Conservation (phyloP, 2,113 vertebrate genomes). For the Colinus virginianus region DNA sequence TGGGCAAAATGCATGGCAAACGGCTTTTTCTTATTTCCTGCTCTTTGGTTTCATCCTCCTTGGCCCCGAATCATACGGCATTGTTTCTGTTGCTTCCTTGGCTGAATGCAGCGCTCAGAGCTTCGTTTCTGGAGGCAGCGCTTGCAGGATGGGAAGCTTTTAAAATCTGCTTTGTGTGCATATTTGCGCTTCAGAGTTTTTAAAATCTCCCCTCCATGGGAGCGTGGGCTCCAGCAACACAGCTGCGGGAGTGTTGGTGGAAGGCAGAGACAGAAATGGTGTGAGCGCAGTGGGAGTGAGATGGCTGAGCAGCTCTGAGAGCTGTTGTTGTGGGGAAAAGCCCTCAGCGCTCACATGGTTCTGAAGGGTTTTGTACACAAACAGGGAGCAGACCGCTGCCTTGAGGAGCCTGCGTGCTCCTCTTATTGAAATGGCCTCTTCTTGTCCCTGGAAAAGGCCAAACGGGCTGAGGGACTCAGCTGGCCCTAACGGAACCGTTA, state of each 20-base stretch:
- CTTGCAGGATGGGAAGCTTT: constrained; percentile 37
- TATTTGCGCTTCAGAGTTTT: background rate
- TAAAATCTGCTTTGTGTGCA: constrained; percentile 26
- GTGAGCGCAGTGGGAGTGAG: background rate
- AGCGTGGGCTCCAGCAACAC: background rate
- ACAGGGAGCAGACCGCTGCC: constrained; percentile 37
- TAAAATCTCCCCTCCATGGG: background rate
- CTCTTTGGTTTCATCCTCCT: constrained; percentile 1
- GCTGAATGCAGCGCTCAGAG: background rate
- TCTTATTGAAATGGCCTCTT: constrained; percentile 27
- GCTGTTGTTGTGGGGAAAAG: background rate
- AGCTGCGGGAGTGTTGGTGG: background rate
- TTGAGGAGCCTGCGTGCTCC: constrained; percentile 3
- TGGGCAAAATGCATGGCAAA: background rate
- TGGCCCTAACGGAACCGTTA: background rate
- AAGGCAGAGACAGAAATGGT: background rate
- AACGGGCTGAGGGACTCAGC: background rate
- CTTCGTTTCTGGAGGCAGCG: background rate
- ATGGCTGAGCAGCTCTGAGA: background rate
- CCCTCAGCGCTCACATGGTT: background rate
- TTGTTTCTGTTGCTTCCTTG: background rate
- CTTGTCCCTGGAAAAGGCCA: background rate
- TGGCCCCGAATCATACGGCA: background rate
- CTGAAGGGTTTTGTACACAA: background rate
- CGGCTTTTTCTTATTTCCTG: background rate